A percentile compares a stretch with the other conserved stretches of the same genome.
phyloP scores from a whole-genome alignment of 2,113 vertebrate genomes.

The Trachemys scripta region DNA sequence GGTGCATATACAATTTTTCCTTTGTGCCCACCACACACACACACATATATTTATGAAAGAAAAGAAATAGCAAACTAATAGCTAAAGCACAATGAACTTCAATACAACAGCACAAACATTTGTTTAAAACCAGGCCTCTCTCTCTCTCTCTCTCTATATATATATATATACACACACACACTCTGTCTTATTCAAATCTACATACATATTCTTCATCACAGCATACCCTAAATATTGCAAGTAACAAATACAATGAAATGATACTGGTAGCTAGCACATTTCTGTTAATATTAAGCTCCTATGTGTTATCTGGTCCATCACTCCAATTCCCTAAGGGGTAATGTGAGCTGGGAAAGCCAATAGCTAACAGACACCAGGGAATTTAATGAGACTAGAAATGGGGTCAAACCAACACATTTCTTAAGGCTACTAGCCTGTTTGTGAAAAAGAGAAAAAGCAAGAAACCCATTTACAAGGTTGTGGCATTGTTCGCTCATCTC shows the following conservation, averaged over 20 bases:
- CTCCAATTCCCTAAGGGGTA: conserved; percentile 37
- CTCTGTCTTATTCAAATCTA: background rate
- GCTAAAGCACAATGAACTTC: background rate
- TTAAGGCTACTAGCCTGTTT: conserved; percentile 18
- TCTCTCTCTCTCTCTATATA: too few species aligned
- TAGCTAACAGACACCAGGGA: conserved; percentile 12
- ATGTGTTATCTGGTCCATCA: background rate
- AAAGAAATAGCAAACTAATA: background rate
- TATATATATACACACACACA: background rate
- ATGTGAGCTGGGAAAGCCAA: conserved; percentile 22
- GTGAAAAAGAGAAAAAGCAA: conserved; percentile 16
- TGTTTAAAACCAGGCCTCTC: background rate
- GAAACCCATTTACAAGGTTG: conserved; percentile 30
- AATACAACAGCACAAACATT: background rate
- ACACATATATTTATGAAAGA: background rate
- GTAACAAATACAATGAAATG: background rate
- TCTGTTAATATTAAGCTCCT: conserved; percentile 14
- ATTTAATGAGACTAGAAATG: conserved; percentile 67
- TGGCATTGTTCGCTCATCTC: background rate
- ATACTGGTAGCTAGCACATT: background rate
- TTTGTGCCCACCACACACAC: background rate
- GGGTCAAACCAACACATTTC: conserved; percentile 40
- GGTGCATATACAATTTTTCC: background rate
- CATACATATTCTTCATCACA: background rate
- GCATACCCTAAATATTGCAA: background rate